Conservation (phyloP, 2,888 invertebrate genomes). For the Halictus ligatus region DNA sequence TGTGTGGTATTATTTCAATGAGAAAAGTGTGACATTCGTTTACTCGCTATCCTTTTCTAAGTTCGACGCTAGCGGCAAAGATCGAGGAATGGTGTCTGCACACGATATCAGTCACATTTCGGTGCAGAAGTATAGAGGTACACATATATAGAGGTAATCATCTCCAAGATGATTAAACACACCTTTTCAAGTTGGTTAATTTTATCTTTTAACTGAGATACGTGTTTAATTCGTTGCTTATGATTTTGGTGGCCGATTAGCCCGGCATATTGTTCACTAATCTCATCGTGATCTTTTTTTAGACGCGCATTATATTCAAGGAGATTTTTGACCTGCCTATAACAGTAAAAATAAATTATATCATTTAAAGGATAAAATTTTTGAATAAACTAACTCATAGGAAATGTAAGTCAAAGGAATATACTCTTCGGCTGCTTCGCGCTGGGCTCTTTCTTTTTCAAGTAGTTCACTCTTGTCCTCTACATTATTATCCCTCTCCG, state of each 20-base stretch:
- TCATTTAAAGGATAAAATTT: background rate
- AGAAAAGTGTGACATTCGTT: no score
- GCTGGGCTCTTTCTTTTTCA: background rate
- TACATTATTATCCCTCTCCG: background rate
- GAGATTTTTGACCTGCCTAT: slow-evolving; percentile 73
- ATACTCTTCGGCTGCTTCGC: background rate
- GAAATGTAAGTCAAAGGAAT: background rate
- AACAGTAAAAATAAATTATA: background rate
- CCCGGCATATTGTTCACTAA: slow-evolving; percentile 86
- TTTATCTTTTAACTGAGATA: slow-evolving; percentile 84
- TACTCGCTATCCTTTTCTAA: no score
- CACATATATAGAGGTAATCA: background rate
- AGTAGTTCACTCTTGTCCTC: background rate
- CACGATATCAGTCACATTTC: background rate
- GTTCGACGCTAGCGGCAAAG: no score
- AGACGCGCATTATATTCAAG: slow-evolving; percentile 61
- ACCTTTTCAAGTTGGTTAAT: slow-evolving; percentile 84
- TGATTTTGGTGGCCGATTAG: slow-evolving; percentile 88
- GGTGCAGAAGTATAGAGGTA: background rate
- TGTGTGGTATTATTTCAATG: no score
- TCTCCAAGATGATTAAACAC: slow-evolving; percentile 58
- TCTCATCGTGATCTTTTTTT: background rate
- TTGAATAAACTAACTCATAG: background rate
- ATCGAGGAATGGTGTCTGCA: no score
- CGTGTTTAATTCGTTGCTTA: slow-evolving; percentile 88